phyloP scores from a whole-genome alignment of 1,140 invertebrate species.

The Scaptomyza hsui region DNA sequence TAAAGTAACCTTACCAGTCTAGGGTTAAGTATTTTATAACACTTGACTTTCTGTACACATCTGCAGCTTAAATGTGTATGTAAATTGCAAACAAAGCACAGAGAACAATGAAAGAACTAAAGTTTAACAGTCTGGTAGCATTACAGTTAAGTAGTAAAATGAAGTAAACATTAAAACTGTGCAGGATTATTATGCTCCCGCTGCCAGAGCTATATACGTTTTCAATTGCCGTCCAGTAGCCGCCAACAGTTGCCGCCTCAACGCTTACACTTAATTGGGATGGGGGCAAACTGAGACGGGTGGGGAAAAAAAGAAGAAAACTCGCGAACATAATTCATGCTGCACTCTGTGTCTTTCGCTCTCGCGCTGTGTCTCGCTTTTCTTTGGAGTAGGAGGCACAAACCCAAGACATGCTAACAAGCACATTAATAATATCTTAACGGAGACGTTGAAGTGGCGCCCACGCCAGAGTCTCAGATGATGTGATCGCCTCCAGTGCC shows the following conservation, averaged over 20 bases:
- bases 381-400: background rate
- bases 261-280: constrained; percentile 64
- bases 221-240: constrained; percentile 3
- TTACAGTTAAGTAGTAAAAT: background rate
- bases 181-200: background rate
- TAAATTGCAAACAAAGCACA: constrained; percentile 1
- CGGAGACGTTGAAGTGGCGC: constrained; percentile 55
- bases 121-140: background rate
- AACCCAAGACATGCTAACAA: constrained; percentile 58
- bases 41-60: too few species aligned
- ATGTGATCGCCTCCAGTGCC: constrained; percentile 9
- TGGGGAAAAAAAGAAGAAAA: constrained; percentile 33
- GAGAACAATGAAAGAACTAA: too few species aligned
- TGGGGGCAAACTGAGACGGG: constrained; percentile 15
- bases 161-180: background rate
- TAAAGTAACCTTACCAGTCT: too few species aligned
- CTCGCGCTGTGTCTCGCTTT: background rate
- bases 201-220: background rate
- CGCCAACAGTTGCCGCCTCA: constrained; percentile 38
- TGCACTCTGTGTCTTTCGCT: background rate
- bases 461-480: constrained; percentile 13
- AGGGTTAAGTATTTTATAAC: too few species aligned
- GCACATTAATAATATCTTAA: constrained; percentile 78
- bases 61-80: too few species aligned
- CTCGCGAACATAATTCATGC: constrained; percentile 64